These are phyloP conservation scores for Halichoerus grypus DNA, from an alignment of 2,113 vertebrate species.

Conservation along the genomic window DNA sequence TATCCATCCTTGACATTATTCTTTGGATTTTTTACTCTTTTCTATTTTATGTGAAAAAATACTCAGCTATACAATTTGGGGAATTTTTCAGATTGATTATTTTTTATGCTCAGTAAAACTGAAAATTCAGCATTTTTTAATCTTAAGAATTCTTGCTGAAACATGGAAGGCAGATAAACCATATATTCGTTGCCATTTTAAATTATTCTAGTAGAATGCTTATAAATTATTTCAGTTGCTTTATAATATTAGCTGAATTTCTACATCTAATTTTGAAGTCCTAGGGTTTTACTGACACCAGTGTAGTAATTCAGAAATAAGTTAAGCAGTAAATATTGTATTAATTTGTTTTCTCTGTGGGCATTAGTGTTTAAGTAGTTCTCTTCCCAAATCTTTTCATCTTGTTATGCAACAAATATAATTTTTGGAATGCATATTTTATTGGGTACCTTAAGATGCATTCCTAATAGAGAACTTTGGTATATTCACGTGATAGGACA, in stretches of 20 bases:
- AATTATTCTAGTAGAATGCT: conserved; percentile 40
- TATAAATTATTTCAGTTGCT: conserved; percentile 47
- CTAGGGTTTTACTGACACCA: background rate
- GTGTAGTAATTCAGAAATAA: conserved; percentile 22
- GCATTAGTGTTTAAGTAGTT: conserved; percentile 60
- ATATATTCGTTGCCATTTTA: conserved; percentile 46
- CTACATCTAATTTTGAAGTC: conserved; percentile 31
- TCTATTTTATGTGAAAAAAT: conserved; percentile 35
- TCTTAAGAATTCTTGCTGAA: conserved; percentile 62
- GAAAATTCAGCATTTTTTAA: conserved; percentile 55
- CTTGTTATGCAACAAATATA: conserved; percentile 33
- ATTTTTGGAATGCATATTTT: conserved; percentile 48
- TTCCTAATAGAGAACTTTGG: conserved; percentile 43
- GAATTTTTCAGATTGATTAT: conserved; percentile 55
- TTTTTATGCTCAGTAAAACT: conserved; percentile 56
- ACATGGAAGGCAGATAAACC: conserved; percentile 1
- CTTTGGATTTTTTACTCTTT: conserved; percentile 59
- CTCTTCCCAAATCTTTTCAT: conserved; percentile 42
- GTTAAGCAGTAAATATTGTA: background rate
- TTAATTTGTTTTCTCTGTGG: background rate
- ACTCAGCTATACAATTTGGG: conserved; percentile 30
- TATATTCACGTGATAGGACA: background rate
- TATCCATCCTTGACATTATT: background rate
- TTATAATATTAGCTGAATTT: background rate
- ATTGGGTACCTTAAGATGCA: conserved; percentile 38